phyloP scores from a whole-genome alignment of 92 coral and sea anemone species.

The Palythoa grandis region DNA sequence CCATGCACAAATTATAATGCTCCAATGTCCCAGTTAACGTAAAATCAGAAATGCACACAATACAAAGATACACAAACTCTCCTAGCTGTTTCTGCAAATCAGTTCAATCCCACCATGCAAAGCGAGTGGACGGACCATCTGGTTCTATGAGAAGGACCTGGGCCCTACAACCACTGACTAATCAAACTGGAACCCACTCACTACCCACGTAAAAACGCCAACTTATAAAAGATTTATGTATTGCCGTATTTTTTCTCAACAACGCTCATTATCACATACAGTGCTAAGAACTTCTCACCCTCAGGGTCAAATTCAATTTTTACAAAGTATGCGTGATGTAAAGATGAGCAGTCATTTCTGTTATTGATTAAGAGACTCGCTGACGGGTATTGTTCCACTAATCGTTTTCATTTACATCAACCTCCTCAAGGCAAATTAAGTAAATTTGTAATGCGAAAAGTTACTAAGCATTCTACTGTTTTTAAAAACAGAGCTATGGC shows the following conservation, averaged over 20 bases:
- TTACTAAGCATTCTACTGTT: not conserved
- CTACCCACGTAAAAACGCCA: constrained; percentile 3
- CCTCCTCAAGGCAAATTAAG: constrained; percentile 24
- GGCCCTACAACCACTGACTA: constrained; percentile 30
- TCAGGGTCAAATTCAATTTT: not conserved
- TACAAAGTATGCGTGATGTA: constrained; percentile 10
- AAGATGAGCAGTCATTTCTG: not conserved
- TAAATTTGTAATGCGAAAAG: constrained; percentile 4
- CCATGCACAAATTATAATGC: constrained; percentile 28
- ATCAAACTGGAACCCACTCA: not conserved
- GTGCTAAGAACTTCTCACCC: constrained; percentile 5
- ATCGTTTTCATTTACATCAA: constrained; percentile 22
- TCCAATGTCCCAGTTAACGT: constrained; percentile 12
- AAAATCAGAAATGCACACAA: constrained; percentile 64
- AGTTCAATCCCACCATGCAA: constrained; percentile 38
- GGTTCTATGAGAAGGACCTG: constrained; percentile 29
- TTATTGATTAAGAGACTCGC: not conserved
- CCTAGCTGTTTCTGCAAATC: constrained; percentile 36
- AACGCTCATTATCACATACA: not conserved
- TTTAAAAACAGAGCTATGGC: not conserved
- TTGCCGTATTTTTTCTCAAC: not conserved
- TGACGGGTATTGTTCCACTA: constrained; percentile 30
- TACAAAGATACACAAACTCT: constrained; percentile 33
- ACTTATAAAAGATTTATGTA: not conserved
- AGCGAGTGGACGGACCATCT: constrained; percentile 24